Evolutionary conservation across 30 jellyfish, hydroid and myxozoan genomes (phyloP).

Genomic region (Catostylus mosaicus): DNA sequence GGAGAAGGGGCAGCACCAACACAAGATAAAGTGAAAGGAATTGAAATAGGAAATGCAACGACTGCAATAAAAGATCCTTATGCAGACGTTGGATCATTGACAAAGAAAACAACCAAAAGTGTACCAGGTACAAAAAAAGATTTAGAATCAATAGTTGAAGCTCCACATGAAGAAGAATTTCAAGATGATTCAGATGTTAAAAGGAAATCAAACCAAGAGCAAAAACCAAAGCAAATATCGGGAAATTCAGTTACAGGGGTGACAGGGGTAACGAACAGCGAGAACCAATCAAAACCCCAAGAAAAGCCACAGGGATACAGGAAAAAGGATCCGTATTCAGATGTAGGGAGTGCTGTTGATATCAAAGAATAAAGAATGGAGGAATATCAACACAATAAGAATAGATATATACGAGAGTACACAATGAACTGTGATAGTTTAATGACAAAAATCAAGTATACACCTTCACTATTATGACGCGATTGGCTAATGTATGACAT

Average conservation of each 20-base stretch:
- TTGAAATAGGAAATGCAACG: constrained; percentile 12
- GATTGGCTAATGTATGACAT: constrained; percentile 4
- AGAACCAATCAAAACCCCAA: not conserved
- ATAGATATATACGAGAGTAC: not conserved
- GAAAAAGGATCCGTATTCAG: constrained; percentile 73
- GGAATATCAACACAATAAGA: not conserved
- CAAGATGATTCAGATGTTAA: constrained; percentile 1
- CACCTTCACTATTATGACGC: not conserved
- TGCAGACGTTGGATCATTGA: constrained; percentile 56
- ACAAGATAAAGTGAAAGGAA: not conserved
- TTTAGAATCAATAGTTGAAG: constrained; percentile 1
- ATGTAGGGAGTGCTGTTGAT: constrained; percentile 75
- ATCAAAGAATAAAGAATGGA: constrained; percentile 16
- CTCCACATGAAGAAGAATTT: constrained; percentile 22
- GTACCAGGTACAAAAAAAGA: constrained; percentile 39
- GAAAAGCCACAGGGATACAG: constrained; percentile 2
- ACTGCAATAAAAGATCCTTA: constrained; percentile 42
- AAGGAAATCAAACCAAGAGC: not conserved
- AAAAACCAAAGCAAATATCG: not conserved
- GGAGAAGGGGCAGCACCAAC: not conserved
- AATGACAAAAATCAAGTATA: not conserved
- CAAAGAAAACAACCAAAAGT: constrained; percentile 16
- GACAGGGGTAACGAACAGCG: not conserved
- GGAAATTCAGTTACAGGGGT: constrained; percentile 54
- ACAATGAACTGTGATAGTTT: too few relatives aligned